phyloP scores from a whole-genome alignment of 2,113 vertebrate species.

The Regulus satrapa region DNA sequence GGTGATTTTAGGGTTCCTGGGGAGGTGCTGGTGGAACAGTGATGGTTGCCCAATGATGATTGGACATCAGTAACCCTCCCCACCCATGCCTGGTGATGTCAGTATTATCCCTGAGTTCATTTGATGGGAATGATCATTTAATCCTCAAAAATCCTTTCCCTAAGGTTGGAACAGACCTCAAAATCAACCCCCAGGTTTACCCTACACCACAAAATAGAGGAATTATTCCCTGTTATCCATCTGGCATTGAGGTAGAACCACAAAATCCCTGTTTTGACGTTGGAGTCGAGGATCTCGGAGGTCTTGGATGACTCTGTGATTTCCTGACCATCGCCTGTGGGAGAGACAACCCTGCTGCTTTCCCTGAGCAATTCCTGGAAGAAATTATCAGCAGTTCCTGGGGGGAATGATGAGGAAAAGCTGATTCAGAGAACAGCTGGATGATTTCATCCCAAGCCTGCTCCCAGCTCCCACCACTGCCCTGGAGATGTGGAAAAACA shows the following conservation, averaged over 20 bases:
- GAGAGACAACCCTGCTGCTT: background rate
- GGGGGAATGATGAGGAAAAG: background rate
- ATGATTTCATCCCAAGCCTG: background rate
- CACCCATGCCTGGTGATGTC: background rate
- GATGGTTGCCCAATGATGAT: no score
- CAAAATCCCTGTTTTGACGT: background rate
- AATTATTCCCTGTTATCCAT: background rate
- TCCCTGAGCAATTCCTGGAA: background rate
- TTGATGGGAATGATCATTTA: background rate
- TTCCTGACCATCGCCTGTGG: background rate
- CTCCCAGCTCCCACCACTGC: background rate
- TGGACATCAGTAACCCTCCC: background rate
- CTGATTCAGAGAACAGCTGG: background rate
- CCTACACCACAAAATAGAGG: rapidly evolving
- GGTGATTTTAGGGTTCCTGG: background rate
- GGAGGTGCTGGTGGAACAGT: no score
- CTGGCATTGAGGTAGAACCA: background rate
- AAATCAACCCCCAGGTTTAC: background rate
- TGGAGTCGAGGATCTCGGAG: background rate
- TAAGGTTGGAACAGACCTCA: background rate
- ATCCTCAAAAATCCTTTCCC: background rate
- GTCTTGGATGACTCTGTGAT: background rate
- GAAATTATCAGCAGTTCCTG: background rate
- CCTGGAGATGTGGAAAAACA: background rate
- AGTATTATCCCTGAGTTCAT: background rate